Evolutionary conservation across 2,888 invertebrate species (phyloP), one percentile per base, ranked within the genome.

Genomic region (Sarcophaga caerulescens): DNA sequence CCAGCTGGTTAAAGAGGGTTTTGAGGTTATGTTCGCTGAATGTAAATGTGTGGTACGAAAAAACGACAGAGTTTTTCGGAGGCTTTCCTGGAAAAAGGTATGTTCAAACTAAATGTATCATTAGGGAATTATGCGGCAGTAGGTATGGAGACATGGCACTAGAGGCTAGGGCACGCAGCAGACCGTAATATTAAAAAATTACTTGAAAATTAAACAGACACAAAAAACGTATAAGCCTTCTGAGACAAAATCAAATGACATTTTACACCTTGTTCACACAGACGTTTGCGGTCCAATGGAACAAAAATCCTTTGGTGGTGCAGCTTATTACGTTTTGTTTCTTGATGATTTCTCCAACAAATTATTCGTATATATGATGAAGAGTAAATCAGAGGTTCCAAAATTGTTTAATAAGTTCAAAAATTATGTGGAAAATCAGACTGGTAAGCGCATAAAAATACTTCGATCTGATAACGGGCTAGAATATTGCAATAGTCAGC

Each of bases 201-300:
- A 47, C 47, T 10, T 10, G 10, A 3, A 12, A 12, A 47, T 47
- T 35, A 78, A 78, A 60, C 78, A 78, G 52, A 25, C 35, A n/a
- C 44, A 57, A 47, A 65, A 2, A 57, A 47, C 71, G 2, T 78
- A 62, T 63, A 77, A 77, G 14, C 52, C 65, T 0, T 79, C 79
- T 71, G 25, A 47, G 65, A 35, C 63, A 65, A 6, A 79, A 44
- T 65, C 71, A 21, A 25, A 63, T 65, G 65, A 79, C 12, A 79
- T 79, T 79, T 71, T 79, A 14, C 70, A 71, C 63, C 35, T 71
- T 5, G 57, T 70, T 4, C 63, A 65, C 11, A 71, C 79, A 57
- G 81, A 76, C 12, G 66, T 68, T 19, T 81, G 81, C 21, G 81
- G 75, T 23, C 25, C 45, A 23, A 81, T 81, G 75, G 68, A 69